phyloP scores from a whole-genome alignment of 1,140 invertebrate genomes.

The Ceratitis capitata region DNA sequence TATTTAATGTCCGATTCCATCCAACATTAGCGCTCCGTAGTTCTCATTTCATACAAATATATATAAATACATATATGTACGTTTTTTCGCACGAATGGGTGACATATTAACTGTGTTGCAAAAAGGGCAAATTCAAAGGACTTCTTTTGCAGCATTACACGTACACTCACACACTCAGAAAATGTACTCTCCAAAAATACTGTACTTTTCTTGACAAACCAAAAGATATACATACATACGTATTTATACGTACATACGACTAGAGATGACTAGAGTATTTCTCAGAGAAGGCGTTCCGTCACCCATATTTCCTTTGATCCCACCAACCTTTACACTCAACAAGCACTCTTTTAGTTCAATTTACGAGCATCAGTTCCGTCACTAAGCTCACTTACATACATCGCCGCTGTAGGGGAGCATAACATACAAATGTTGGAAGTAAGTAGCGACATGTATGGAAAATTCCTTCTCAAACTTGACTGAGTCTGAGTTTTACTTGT shows the following conservation, averaged over 20 bases:
- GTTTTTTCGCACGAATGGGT: background rate
- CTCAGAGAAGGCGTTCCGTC: background rate
- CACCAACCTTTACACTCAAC: background rate
- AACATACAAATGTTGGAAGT: background rate
- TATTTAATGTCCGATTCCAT: too few relatives aligned
- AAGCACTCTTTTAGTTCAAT: background rate
- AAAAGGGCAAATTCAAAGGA: background rate
- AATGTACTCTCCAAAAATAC: background rate
- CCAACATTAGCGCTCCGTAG: background rate
- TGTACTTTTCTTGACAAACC: background rate
- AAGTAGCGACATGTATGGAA: background rate
- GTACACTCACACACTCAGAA: background rate
- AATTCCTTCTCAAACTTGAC: background rate
- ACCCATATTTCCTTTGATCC: background rate
- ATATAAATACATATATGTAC: background rate
- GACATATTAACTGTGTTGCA: background rate
- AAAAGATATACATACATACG: background rate
- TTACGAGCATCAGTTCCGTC: slow-evolving; percentile 32
- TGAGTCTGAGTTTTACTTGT: background rate
- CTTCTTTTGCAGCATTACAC: background rate
- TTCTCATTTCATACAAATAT: background rate
- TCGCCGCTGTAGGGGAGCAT: background rate
- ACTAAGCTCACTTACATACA: background rate
- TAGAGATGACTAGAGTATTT: background rate
- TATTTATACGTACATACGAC: background rate